Evolutionary conservation across 2,113 vertebrate genomes (phyloP).

Genomic region (Clarias gariepinus): DNA sequence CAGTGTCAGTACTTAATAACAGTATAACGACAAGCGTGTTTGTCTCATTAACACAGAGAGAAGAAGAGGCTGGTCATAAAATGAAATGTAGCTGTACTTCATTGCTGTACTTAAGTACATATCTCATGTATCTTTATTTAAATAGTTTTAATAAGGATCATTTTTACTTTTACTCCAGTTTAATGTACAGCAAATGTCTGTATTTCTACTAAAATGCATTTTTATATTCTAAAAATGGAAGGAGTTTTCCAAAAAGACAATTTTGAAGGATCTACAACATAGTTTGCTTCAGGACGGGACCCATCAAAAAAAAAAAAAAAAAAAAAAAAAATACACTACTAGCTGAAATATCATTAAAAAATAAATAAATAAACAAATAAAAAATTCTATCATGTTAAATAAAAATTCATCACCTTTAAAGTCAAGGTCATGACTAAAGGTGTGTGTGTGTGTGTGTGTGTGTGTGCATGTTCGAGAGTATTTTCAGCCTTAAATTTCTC

Average conservation of each 20-base stretch:
- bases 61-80: too few relatives aligned
- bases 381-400: neutral
- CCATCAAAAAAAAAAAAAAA: too few relatives aligned
- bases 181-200: too few relatives aligned
- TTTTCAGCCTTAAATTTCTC: slow-evolving; percentile 20
- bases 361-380: neutral
- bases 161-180: too few relatives aligned
- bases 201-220: too few relatives aligned
- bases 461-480: slow-evolving; percentile 9
- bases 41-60: neutral
- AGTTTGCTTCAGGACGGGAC: too few relatives aligned
- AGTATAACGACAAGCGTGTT: neutral
- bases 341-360: neutral
- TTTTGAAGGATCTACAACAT: too few relatives aligned
- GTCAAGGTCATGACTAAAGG: slow-evolving; percentile 19
- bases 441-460: slow-evolving; percentile 2
- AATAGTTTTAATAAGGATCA: too few relatives aligned
- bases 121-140: too few relatives aligned
- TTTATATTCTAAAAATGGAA: too few relatives aligned
- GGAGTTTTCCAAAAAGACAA: too few relatives aligned
- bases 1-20: neutral
- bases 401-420: neutral
- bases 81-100: neutral
- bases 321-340: neutral
- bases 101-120: too few relatives aligned